phyloP scores from a whole-genome alignment of 2,113 vertebrate genomes.

The Cercocebus atys region DNA sequence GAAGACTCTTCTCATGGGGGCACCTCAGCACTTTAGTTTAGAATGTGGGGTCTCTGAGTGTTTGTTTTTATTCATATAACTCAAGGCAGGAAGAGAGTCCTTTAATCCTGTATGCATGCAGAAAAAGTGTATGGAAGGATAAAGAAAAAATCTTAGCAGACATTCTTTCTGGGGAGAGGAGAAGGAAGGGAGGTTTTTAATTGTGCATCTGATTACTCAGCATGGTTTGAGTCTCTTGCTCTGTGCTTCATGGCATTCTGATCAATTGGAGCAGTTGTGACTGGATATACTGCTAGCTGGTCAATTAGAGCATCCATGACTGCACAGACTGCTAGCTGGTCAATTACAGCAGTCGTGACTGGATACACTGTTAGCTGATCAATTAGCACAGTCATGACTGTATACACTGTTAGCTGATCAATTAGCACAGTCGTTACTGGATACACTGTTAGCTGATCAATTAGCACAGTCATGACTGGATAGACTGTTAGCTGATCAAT shows the following conservation, averaged over 20 bases:
- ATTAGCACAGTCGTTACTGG: accelerated
- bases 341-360: too few relatives aligned
- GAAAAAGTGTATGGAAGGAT: not conserved
- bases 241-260: not conserved
- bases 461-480: accelerated
- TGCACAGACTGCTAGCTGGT: too few relatives aligned
- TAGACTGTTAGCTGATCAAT: too few relatives aligned
- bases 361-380: too few relatives aligned
- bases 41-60: too few relatives aligned
- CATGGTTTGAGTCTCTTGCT: not conserved
- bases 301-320: too few relatives aligned
- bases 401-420: too few relatives aligned
- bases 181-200: too few relatives aligned
- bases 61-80: not conserved
- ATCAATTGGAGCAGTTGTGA: too few relatives aligned
- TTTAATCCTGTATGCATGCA: not conserved
- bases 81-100: not conserved
- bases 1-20: not conserved
- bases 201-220: not conserved
- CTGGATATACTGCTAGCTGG: too few relatives aligned
- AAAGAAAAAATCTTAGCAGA: not conserved
- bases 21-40: not conserved
- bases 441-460: too few relatives aligned
- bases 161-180: not conserved
- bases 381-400: accelerated